Conservation (phyloP, 1,140 invertebrate species). For the Hesperophylax magnus region DNA sequence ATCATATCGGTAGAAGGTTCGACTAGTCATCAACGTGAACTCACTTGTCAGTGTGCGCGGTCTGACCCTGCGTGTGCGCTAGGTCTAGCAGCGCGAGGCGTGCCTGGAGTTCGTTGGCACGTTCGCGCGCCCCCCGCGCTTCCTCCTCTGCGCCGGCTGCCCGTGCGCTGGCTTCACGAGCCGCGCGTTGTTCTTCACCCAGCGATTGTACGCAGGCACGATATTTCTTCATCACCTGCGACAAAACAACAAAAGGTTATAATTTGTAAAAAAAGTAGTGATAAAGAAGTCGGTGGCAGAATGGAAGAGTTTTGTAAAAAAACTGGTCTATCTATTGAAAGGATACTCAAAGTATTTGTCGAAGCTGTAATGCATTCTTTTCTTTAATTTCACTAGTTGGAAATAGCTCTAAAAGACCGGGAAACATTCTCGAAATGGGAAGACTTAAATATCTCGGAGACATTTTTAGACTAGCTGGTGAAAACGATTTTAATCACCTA, state of each 20-base stretch:
- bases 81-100: conserved; percentile 44
- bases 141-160: conserved; percentile 86
- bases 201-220: conserved; percentile 89
- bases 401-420: too few species aligned
- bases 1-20: not conserved
- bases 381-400: too few species aligned
- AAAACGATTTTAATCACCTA: too few species aligned
- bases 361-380: too few species aligned
- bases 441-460: too few species aligned
- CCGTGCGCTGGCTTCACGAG: conserved; percentile 85
- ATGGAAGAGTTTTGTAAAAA: too few species aligned
- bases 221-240: conserved; percentile 90
- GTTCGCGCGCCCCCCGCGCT: conserved; percentile 81
- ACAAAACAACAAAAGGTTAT: not conserved
- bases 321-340: too few species aligned
- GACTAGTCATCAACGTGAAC: not conserved
- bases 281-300: too few species aligned
- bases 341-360: too few species aligned
- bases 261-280: too few species aligned
- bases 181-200: conserved; percentile 84
- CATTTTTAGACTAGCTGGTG: too few species aligned
- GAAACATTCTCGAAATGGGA: too few species aligned
- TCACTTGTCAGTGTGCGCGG: conserved; percentile 54
- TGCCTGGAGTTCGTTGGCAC: conserved; percentile 64
- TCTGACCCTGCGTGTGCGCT: conserved; percentile 42